Evolutionary conservation across 30 jellyfish, hydroid and myxozoan genomes (phyloP), one percentile per base, ranked within the genome.

Genomic region (Chironex yamaguchii): DNA sequence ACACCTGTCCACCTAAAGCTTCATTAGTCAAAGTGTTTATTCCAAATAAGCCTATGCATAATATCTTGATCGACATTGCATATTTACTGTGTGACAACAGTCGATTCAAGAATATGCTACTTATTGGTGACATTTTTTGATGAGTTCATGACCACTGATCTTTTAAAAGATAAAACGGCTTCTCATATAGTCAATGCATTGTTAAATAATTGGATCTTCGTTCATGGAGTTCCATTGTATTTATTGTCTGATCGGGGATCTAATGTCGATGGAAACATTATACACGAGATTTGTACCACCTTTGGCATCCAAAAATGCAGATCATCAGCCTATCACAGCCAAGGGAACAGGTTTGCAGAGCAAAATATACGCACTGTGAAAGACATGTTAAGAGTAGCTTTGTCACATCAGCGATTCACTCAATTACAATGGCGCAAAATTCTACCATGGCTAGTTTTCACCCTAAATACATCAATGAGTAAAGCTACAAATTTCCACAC

Each of bases 361-460:
- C 62, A 50, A n/a, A 27, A 64, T n/a, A 64, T 64, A 25, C 4
- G 77, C 34, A 64, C 14, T 27, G 17, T 64, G 20, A 64, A 64
- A 31, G 77, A 64, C 42, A 27, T 64, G 4, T 23, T 64, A 3
- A 42, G 77, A 23, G 77, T 50, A 2, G 34, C 30, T 23, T 4
- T 64, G 50, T 50, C 30, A 2, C 42, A 64, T 82, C 92, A 78
- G n/a, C 92, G 86, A 29, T 78, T 82, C 52, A 67, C 70, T 36
- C 86, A 82, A 63, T 34, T 76, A n/a, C 85, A 85, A 53, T 72
- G 95, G 95, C 53, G 84, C 31, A 67, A 70, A 17, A 49, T 85
- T 35, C 62, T 67, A 0, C 81, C 81, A 28, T 30, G 65, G 12
- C 64, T 20, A 20, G 9, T 67, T 0, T 67, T 67, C 35, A 62